Conservation (phyloP, 2,888 invertebrate species). For the Pyrocoelia pectoralis region DNA sequence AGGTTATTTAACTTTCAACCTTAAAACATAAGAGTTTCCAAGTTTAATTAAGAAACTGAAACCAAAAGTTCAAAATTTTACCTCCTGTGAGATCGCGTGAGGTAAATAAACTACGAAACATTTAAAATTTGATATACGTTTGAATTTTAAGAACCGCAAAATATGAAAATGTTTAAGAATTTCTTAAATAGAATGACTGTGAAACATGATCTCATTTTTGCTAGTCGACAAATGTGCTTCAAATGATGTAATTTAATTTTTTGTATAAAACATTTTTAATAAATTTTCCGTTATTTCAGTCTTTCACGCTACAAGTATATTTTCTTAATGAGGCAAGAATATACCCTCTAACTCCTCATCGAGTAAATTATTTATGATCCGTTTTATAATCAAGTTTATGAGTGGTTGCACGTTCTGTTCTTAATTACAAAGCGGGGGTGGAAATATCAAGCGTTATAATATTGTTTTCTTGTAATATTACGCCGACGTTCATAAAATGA, state of each 20-base stretch:
- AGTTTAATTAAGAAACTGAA: slow-evolving; percentile 15
- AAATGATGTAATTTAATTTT: slow-evolving; percentile 2
- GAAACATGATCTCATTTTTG: neutral
- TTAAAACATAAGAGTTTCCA: neutral
- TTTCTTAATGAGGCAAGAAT: slow-evolving; percentile 25
- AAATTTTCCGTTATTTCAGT: slow-evolving; percentile 17
- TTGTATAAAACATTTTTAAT: slow-evolving; percentile 6
- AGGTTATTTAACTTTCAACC: slow-evolving; percentile 6
- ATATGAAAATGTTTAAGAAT: neutral
- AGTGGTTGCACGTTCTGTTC: slow-evolving; percentile 29
- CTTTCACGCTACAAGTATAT: slow-evolving; percentile 28
- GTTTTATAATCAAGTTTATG: slow-evolving; percentile 34
- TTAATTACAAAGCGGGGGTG: slow-evolving; percentile 26
- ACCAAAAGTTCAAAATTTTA: slow-evolving; percentile 11
- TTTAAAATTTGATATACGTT: slow-evolving; percentile 12
- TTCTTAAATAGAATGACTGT: neutral
- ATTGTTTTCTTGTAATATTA: slow-evolving; percentile 12
- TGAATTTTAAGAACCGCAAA: neutral
- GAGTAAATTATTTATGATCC: slow-evolving; percentile 33
- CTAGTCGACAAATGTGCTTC: neutral
- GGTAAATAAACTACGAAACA: slow-evolving; percentile 7
- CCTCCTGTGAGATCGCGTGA: neutral
- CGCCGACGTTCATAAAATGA: neutral
- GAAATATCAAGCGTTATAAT: slow-evolving; percentile 18
- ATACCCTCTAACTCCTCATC: slow-evolving; percentile 30